Evolutionary conservation across 1,140 invertebrate genomes (phyloP), one percentile per base, ranked within the genome.

Genomic region (Cotesia vestalis): DNA sequence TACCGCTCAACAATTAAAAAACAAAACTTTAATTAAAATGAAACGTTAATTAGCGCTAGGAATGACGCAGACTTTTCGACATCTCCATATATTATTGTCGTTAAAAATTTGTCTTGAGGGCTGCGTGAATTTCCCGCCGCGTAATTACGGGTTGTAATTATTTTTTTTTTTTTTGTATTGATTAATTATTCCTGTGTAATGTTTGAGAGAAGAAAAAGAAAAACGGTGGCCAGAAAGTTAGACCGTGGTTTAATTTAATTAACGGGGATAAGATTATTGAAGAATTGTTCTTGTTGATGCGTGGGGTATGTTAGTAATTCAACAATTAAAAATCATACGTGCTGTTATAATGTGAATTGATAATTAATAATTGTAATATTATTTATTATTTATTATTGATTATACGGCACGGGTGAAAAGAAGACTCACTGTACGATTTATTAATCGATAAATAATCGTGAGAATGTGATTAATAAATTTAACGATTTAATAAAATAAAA

Each of bases 11-110:
- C 3, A 27, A 27, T 27, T 27, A 27, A 27, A 27, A 27, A 27
- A 27, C 27, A 27, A 27, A 27, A 27, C 27, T 27, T 27, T 27
- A 27, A 27, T 27, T 27, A 27, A 2, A 55, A 66, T 34, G 46
- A 46, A n/a, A 63, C 14, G 61, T 63, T 17, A 63, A 63, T 63
- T 38, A 40, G 5, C 35, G 55, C 55, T 73, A 72, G 60, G 1
- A 51, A 67, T 64, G 40, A 46, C 66, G 59, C 69, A 40, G 46
- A 14, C 69, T 74, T 63, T 17, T 75, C 51, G 69, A 35, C 51
- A 60, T 63, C 69, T 74, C 66, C 70, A 51, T 71, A 53, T 17
- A 55, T 64, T 75, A 72, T 69, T 66, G 53, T 69, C 70, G 46
- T 66, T 72, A 57, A 51, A 62, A 61, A 68, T 59, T 55, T 55